Evolutionary conservation across 1,140 invertebrate genomes (phyloP).

Genomic region (Gerris buenoi): DNA sequence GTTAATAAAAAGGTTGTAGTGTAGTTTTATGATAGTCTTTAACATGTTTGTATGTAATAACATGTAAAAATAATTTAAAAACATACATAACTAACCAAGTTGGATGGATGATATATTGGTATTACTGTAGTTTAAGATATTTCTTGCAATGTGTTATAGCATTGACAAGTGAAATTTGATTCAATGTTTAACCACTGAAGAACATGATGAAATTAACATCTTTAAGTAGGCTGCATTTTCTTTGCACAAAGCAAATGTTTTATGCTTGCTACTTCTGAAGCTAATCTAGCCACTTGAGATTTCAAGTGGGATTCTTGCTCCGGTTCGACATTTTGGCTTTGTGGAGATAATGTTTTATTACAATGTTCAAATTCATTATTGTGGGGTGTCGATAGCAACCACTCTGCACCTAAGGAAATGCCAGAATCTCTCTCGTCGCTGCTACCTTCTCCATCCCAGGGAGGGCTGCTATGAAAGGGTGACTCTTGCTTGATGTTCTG

Average conservation of each 20-base stretch:
- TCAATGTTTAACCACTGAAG: too few species aligned
- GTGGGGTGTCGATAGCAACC: slow-evolving; percentile 34
- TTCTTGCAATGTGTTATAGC: too few species aligned
- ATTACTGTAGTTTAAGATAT: too few species aligned
- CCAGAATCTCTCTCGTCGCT: slow-evolving; percentile 77
- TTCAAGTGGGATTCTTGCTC: slow-evolving; percentile 48
- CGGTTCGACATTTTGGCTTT: slow-evolving; percentile 14
- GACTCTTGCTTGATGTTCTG: slow-evolving; percentile 73
- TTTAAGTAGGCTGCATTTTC: slow-evolving; percentile 8
- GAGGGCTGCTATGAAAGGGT: slow-evolving; percentile 52
- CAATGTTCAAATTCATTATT: slow-evolving; percentile 35
- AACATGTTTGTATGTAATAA: too few species aligned
- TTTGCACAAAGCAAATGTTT: slow-evolving; percentile 39
- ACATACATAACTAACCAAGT: too few species aligned
- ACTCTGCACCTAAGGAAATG: slow-evolving; percentile 62
- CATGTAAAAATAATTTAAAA: too few species aligned
- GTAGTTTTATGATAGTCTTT: too few species aligned
- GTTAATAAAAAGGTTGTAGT: too few species aligned
- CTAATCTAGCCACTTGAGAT: slow-evolving; percentile 68
- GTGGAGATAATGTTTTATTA: slow-evolving; percentile 11
- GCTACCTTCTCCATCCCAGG: slow-evolving; percentile 67
- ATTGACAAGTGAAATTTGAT: too few species aligned
- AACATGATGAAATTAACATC: too few species aligned
- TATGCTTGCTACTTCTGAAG: slow-evolving; percentile 79
- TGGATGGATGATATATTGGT: too few species aligned